Evolutionary conservation across 2,797 vertebrate genomes (phyloP), one percentile per base, ranked within the genome.

Genomic region (Austrolebias charrua): DNA sequence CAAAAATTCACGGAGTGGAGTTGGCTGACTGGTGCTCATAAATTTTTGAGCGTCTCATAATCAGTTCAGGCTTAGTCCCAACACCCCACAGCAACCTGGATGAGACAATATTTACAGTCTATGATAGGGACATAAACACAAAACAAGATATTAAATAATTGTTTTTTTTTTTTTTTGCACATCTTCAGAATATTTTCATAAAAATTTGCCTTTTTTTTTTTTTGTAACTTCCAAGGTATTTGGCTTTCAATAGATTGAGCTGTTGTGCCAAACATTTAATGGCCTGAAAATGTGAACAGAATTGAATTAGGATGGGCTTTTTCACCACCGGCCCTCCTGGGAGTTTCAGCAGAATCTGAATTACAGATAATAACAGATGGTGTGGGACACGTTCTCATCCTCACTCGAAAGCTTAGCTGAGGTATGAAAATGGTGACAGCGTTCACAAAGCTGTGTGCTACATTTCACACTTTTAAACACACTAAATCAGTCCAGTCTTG

Each of bases 341-440:
- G 82, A 77, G 11, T 65, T 79, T 55, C 71, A 73, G 73, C 74
- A 81, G 78, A 82, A 88, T 88, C 72, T 79, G 80, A 82, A 80
- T 78, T 83, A 78, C 79, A 87, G 81, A 87, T 77, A 85, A 68
- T 79, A 84, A 59, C 85, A 89, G 85, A 88, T 90, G 86, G 88
- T 75, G 60, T 56, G 82, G 60, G 69, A 79, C 58, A 40, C 8
- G 50, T 71, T 43, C 69, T 64, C 69, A 53, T 87, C 57, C 64
- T 84, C 78, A 79, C 75, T 73, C 52, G 15, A 82, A 49, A 72
- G 62, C 65, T 54, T 51, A 66, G 70, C 78, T 61, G 74, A 76
- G 72, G 57, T 75, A 71, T 71, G 69, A 63, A 75, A 80, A 78
- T 55, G 49, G 63, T 63, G 50, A 59, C 54, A 69, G 71, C 58